A percentile compares a stretch with the other conserved stretches of the same genome.
These are phyloP conservation scores for Brachypalpus laphriformis DNA, from an alignment of 2,888 invertebrate species.

Conservation along the genomic window DNA sequence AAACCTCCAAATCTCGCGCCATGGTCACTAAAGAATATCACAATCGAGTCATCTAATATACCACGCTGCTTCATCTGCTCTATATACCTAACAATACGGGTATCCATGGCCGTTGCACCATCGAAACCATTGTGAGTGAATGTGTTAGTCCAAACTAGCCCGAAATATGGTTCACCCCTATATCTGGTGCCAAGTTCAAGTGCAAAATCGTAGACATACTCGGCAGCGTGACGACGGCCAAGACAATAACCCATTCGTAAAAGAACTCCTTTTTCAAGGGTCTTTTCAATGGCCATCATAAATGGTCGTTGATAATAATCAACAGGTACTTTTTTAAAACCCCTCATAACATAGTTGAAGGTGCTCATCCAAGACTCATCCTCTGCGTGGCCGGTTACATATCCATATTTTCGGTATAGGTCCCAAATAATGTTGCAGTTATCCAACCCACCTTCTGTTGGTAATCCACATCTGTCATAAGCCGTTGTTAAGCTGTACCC, in stretches of 20 bases:
- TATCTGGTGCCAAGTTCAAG: slow-evolving; percentile 87
- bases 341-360: slow-evolving; percentile 86
- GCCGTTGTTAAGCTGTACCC: slow-evolving; percentile 85
- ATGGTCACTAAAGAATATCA: slow-evolving; percentile 91
- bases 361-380: slow-evolving; percentile 88
- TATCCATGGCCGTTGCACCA: slow-evolving; percentile 87
- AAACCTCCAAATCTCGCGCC: slow-evolving; percentile 89
- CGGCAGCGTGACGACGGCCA: slow-evolving; percentile 86
- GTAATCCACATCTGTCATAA: slow-evolving; percentile 83
- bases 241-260: slow-evolving; percentile 84
- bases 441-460: slow-evolving; percentile 85
- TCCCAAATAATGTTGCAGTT: slow-evolving; percentile 91
- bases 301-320: slow-evolving; percentile 92
- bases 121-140: slow-evolving; percentile 88
- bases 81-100: slow-evolving; percentile 85
- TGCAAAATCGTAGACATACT: slow-evolving; percentile 87
- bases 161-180: slow-evolving; percentile 86
- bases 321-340: slow-evolving; percentile 89
- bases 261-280: slow-evolving; percentile 83
- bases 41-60: slow-evolving; percentile 86
- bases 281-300: slow-evolving; percentile 86
- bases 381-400: slow-evolving; percentile 91
- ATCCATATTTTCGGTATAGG: slow-evolving; percentile 87
- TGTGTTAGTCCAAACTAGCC: slow-evolving; percentile 91
- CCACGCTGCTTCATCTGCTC: slow-evolving; percentile 84